Conservation (phyloP, 2,888 invertebrate species). For the Drosophila merina region DNA sequence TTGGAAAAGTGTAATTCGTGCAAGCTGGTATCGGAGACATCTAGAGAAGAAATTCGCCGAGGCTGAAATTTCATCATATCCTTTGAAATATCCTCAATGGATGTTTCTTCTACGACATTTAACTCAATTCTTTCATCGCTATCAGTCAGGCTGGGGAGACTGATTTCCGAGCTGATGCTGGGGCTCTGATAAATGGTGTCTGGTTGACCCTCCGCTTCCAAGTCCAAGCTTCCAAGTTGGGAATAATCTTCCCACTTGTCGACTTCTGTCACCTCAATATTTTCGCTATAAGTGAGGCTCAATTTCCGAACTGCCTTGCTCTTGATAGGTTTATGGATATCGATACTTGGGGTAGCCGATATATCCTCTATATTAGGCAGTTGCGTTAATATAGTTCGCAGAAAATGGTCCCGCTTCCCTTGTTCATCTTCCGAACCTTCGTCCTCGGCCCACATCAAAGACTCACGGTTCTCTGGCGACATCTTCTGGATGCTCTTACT, state of each 20-base stretch:
- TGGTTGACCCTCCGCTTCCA: neutral
- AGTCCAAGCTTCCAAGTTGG: neutral
- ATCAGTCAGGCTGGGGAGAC: neutral
- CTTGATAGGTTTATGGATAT: neutral
- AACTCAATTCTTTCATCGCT: neutral
- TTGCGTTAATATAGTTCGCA: neutral
- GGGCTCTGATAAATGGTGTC: neutral
- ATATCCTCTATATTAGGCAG: neutral
- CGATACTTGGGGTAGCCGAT: neutral
- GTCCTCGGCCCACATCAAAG: neutral
- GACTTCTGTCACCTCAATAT: neutral
- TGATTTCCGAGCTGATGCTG: neutral
- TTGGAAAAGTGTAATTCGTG: neutral
- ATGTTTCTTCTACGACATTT: neutral
- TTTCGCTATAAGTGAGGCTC: neutral
- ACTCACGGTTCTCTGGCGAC: too few relatives aligned
- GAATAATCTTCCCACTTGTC: neutral
- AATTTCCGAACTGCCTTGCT: neutral
- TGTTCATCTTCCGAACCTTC: neutral
- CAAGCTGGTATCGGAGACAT: accelerated
- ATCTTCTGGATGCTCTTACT: too few relatives aligned
- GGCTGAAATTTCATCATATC: neutral
- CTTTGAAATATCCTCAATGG: neutral
- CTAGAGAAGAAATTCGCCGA: too few relatives aligned
- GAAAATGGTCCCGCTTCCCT: neutral